Percentiles rank a stretch among this genome's conserved stretches.
Conservation (phyloP, 2,797 vertebrate species). For the Todus mexicanus region DNA sequence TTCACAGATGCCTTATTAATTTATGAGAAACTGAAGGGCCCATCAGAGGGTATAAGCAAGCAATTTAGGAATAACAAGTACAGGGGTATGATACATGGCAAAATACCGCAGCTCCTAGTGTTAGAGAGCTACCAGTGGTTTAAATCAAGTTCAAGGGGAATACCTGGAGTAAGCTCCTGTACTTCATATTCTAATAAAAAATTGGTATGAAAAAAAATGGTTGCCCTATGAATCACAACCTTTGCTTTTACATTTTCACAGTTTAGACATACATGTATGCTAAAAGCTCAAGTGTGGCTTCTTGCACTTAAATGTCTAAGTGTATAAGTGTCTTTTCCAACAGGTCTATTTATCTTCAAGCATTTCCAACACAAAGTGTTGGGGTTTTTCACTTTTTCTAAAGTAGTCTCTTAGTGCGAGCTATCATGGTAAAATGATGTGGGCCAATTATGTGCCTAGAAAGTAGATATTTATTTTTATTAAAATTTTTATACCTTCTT, state of each 20-base stretch:
- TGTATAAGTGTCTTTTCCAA: constrained; percentile 20
- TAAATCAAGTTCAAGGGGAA: constrained; percentile 61
- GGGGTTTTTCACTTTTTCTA: background rate
- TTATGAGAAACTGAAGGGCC: constrained; percentile 75
- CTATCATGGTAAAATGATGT: background rate
- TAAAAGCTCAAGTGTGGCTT: constrained; percentile 64
- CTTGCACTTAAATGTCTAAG: constrained; percentile 51
- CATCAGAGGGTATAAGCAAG: constrained; percentile 74
- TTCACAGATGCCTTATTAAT: constrained; percentile 75
- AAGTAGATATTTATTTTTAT: background rate
- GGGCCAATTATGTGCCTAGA: background rate
- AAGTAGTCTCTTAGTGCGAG: background rate
- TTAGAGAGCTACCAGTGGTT: constrained; percentile 20
- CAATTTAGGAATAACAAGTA: constrained; percentile 68
- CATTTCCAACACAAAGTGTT: background rate
- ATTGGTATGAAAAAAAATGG: constrained; percentile 31
- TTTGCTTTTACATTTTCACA: constrained; percentile 59
- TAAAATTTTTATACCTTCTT: background rate
- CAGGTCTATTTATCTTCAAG: constrained; percentile 34
- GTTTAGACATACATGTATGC: constrained; percentile 61
- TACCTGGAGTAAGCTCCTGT: background rate
- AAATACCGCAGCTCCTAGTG: constrained; percentile 8
- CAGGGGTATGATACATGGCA: constrained; percentile 37
- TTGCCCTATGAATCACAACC: constrained; percentile 58
- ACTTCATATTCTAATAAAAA: constrained; percentile 59